These are phyloP conservation scores for Aphodius granarius DNA, from an alignment of 2,888 invertebrate genomes.

Conservation along the genomic window DNA sequence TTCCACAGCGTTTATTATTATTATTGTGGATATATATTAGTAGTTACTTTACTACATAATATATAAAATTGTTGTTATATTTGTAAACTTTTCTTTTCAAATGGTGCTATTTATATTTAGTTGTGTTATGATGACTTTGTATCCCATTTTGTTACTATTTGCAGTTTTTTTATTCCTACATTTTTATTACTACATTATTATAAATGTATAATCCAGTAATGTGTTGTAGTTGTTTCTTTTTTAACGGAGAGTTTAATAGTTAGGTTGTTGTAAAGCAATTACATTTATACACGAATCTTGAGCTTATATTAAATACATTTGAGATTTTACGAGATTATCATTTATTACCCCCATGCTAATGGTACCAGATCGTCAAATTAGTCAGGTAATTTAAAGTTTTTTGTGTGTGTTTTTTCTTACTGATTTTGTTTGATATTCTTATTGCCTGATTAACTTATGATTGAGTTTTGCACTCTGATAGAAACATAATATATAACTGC, in stretches of 20 bases:
- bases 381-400: slow-evolving; percentile 7
- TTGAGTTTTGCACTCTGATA: not conserved
- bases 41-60: no score
- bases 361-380: not conserved
- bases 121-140: not conserved
- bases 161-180: not conserved
- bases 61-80: not conserved
- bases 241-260: slow-evolving; percentile 28
- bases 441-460: not conserved
- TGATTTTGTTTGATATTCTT: slow-evolving; percentile 1
- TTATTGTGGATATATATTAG: not conserved
- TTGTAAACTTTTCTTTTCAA: not conserved
- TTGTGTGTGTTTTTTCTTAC: slow-evolving; percentile 3
- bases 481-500: not conserved
- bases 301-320: slow-evolving; percentile 27
- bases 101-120: not conserved
- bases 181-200: not conserved
- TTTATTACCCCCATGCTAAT: not conserved
- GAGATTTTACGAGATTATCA: slow-evolving; percentile 15
- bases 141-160: not conserved
- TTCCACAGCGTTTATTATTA: not conserved
- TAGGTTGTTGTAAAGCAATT: slow-evolving; percentile 30
- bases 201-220: not conserved
- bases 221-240: slow-evolving; percentile 18
- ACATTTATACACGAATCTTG: slow-evolving; percentile 24